phyloP scores from a whole-genome alignment of 1,140 invertebrate species.

The Chlorops oryzae region DNA sequence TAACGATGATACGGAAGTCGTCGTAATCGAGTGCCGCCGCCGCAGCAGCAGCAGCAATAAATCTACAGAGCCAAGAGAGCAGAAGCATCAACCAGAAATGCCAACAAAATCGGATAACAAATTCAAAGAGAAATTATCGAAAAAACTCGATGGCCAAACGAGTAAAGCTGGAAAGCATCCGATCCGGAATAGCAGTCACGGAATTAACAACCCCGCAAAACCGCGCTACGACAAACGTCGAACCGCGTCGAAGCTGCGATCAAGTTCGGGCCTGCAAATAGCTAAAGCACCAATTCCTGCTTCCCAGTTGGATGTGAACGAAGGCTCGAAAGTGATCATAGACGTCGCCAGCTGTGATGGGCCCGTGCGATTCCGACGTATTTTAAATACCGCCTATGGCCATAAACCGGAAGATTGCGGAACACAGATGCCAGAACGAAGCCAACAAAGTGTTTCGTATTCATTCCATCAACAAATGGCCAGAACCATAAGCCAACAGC shows the following conservation, averaged over 20 bases:
- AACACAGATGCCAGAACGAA: constrained; percentile 24
- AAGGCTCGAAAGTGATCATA: constrained; percentile 55
- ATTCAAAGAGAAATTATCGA: not conserved
- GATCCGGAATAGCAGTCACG: not conserved
- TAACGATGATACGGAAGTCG: constrained; percentile 32
- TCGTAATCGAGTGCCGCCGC: constrained; percentile 40
- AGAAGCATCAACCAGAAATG: not conserved
- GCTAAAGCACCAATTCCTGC: constrained; percentile 30
- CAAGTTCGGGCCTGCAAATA: constrained; percentile 21
- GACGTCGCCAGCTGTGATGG: constrained; percentile 84
- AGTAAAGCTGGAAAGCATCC: not conserved
- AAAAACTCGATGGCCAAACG: not conserved
- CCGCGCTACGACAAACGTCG: not conserved
- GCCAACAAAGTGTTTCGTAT: constrained; percentile 40
- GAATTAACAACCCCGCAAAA: not conserved
- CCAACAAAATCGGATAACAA: not conserved
- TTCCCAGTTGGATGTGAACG: constrained; percentile 20
- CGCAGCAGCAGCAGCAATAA: not conserved
- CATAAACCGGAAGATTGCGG: constrained; percentile 38
- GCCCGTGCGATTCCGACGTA: constrained; percentile 72
- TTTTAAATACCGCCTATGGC: constrained; percentile 68
- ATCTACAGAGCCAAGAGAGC: not conserved
- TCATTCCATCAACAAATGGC: constrained; percentile 48
- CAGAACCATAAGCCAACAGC: constrained; percentile 40
- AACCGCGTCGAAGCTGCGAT: not conserved